Conservation (phyloP, 2,797 vertebrate species). For the Sebastes oblongus region DNA sequence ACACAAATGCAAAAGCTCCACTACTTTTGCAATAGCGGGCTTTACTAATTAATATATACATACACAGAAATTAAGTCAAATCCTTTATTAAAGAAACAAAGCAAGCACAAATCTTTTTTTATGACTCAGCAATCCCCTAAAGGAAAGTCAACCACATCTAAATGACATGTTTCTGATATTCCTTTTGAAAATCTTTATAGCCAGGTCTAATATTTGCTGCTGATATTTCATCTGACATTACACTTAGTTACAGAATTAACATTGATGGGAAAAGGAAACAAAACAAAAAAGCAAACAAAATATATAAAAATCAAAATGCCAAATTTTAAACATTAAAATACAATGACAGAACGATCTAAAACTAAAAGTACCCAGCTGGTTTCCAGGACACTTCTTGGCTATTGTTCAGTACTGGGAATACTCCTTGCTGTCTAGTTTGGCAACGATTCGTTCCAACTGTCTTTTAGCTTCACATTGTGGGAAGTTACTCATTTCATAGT, state of each 20-base stretch:
- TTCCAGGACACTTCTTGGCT: slow-evolving; percentile 57
- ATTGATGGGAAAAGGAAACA: slow-evolving; percentile 40
- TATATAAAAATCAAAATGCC: slow-evolving; percentile 90
- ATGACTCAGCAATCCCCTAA: slow-evolving; percentile 89
- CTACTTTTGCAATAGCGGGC: neutral
- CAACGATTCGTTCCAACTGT: slow-evolving; percentile 96
- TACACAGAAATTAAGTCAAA: slow-evolving; percentile 87
- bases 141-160: slow-evolving; percentile 94
- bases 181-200: slow-evolving; percentile 62
- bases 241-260: slow-evolving; percentile 69
- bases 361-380: slow-evolving; percentile 75
- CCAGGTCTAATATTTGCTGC: slow-evolving; percentile 60
- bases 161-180: slow-evolving; percentile 85
- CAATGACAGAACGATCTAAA: slow-evolving; percentile 74
- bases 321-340: slow-evolving; percentile 87
- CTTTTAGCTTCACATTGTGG: slow-evolving; percentile 97
- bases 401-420: slow-evolving; percentile 91
- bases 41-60: slow-evolving; percentile 24
- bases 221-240: slow-evolving; percentile 64
- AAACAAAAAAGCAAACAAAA: slow-evolving; percentile 54
- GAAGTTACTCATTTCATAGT: slow-evolving; percentile 98
- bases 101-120: slow-evolving; percentile 84
- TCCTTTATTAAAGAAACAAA: slow-evolving; percentile 89
- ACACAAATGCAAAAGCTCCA: neutral
- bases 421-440: slow-evolving; percentile 97